Percentiles rank a stretch among this genome's conserved stretches.
Evolutionary conservation across 64 coral and sea anemone species (phyloP).

Genomic region (Hydrozoanthus tunicans): DNA sequence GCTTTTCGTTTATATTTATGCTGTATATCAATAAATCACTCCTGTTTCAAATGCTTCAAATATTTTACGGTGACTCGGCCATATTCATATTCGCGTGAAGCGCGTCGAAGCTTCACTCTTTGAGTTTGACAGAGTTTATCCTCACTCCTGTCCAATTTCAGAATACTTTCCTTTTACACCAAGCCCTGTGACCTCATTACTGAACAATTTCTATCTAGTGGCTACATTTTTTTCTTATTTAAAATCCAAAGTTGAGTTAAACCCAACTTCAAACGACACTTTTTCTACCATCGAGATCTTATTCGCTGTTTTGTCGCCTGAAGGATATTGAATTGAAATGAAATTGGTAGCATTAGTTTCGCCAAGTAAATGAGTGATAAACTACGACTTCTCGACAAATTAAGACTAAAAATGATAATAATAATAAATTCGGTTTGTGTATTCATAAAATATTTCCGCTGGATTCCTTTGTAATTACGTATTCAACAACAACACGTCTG

Average conservation of each 20-base stretch:
- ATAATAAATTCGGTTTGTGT: constrained; percentile 17
- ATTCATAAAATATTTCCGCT: neutral
- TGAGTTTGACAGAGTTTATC: neutral
- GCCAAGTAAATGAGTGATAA: neutral
- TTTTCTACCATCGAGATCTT: neutral
- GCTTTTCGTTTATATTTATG: neutral
- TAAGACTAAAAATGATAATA: neutral
- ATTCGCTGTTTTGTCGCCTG: neutral
- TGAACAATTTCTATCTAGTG: neutral
- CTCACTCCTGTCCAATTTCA: neutral
- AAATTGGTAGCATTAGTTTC: neutral
- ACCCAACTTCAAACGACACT: neutral
- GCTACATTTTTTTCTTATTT: neutral
- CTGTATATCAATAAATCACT: constrained; percentile 20
- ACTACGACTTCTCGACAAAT: neutral
- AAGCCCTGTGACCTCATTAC: neutral
- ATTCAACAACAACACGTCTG: neutral
- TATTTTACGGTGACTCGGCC: neutral
- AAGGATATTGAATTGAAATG: neutral
- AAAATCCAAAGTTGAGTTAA: neutral
- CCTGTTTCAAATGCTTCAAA: neutral
- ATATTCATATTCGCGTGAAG: neutral
- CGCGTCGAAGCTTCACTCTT: neutral
- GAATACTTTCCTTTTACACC: neutral
- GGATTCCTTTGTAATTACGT: neutral